phyloP scores from a whole-genome alignment of 1,140 invertebrate genomes.

The Drosophila lacteicornis region DNA sequence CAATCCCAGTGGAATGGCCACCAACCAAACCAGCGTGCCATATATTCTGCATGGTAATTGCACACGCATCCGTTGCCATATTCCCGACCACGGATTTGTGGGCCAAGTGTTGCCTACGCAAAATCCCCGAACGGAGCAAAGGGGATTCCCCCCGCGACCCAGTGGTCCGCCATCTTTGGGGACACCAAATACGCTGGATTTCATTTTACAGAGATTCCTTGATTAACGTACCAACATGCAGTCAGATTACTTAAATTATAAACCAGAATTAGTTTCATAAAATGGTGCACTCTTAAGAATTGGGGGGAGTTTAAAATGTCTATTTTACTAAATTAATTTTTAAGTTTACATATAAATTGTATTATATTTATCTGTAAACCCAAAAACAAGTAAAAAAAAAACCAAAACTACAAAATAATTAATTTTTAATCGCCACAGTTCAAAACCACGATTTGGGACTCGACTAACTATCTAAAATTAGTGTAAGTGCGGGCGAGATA shows the following conservation, averaged over 20 bases:
- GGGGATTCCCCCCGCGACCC: too few species aligned
- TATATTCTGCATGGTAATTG: slow-evolving; percentile 41
- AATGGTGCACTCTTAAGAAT: neutral
- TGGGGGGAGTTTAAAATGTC: too few species aligned
- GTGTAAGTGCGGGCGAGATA: too few species aligned
- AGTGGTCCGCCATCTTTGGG: neutral
- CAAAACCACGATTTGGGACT: too few species aligned
- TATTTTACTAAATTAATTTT: too few species aligned
- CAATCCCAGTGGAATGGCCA: slow-evolving; percentile 44
- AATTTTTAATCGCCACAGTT: too few species aligned
- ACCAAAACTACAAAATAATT: too few species aligned
- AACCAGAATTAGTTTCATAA: neutral
- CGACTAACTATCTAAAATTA: too few species aligned
- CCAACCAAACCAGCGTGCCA: slow-evolving; percentile 1
- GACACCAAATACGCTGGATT: neutral
- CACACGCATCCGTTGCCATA: slow-evolving; percentile 27
- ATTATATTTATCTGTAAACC: too few species aligned
- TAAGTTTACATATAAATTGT: too few species aligned
- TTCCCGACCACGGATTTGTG: slow-evolving; percentile 14
- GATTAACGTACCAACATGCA: neutral
- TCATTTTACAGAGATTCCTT: neutral
- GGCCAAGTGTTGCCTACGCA: slow-evolving; percentile 15
- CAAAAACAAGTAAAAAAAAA: too few species aligned
- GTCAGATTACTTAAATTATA: neutral
- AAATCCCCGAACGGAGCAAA: too few species aligned